phyloP scores from a whole-genome alignment of 2,797 vertebrate species.

The Enteromius viviparus region DNA sequence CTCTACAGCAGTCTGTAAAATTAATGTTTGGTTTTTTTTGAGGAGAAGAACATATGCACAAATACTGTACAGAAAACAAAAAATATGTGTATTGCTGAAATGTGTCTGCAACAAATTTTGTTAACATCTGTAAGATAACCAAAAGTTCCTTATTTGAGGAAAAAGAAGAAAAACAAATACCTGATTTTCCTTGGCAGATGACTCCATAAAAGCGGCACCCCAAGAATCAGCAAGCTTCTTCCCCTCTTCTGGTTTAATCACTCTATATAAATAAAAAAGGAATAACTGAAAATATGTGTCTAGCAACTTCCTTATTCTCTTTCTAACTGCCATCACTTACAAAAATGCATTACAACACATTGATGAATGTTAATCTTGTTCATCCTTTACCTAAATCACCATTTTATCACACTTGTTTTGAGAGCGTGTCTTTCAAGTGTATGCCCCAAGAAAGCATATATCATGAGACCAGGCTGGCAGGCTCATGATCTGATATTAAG shows the following conservation, averaged over 20 bases:
- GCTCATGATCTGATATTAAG: background rate
- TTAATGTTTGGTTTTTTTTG: background rate
- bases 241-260: constrained; percentile 85
- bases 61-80: constrained; percentile 2
- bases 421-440: background rate
- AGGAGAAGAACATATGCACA: constrained; percentile 14
- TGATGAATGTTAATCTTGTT: background rate
- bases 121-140: background rate
- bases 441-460: too few species aligned
- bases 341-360: background rate
- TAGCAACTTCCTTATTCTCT: background rate
- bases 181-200: constrained; percentile 89
- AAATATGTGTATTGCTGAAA: background rate
- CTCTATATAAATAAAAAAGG: constrained; percentile 63
- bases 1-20: constrained; percentile 80
- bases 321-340: background rate
- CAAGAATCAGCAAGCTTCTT: constrained; percentile 87
- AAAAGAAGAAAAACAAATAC: constrained; percentile 64
- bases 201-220: constrained; percentile 87
- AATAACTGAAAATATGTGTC: background rate
- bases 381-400: background rate
- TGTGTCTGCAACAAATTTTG: background rate
- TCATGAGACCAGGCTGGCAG: background rate
- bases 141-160: background rate
- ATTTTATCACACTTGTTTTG: background rate